phyloP scores from a whole-genome alignment of 2,888 invertebrate genomes.

The Diploptera punctata region DNA sequence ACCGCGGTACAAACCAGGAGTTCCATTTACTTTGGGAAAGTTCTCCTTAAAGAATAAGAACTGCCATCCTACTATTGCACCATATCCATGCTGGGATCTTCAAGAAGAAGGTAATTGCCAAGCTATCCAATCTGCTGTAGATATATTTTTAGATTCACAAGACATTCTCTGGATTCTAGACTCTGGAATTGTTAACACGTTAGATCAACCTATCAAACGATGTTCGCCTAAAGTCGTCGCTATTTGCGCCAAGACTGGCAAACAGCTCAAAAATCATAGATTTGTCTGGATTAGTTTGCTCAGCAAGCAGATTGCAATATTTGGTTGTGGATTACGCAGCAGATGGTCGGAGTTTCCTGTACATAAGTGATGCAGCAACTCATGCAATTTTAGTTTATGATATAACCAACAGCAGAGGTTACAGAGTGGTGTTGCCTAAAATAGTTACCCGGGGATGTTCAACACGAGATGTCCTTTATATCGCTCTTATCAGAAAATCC shows the following conservation, averaged over 20 bases:
- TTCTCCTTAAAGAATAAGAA: slow-evolving; percentile 58
- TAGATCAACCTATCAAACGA: slow-evolving; percentile 67
- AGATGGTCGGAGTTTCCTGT: slow-evolving; percentile 58
- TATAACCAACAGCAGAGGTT: slow-evolving; percentile 65
- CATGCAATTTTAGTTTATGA: slow-evolving; percentile 73
- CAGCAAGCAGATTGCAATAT: slow-evolving; percentile 71
- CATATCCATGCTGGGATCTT: slow-evolving; percentile 68
- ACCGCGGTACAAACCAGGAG: slow-evolving; percentile 52
- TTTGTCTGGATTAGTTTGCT: slow-evolving; percentile 63
- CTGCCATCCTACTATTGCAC: slow-evolving; percentile 59
- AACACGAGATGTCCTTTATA: slow-evolving; percentile 69
- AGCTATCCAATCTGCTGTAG: slow-evolving; percentile 72
- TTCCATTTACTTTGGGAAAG: slow-evolving; percentile 59
- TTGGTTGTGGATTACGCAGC: slow-evolving; percentile 69
- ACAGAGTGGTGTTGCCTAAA: slow-evolving; percentile 66
- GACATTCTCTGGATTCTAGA: slow-evolving; percentile 77
- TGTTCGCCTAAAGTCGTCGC: slow-evolving; percentile 70
- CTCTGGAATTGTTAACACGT: slow-evolving; percentile 70
- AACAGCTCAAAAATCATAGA: slow-evolving; percentile 65
- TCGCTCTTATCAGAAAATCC: slow-evolving; percentile 65
- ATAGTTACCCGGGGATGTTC: slow-evolving; percentile 60
- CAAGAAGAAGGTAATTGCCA: slow-evolving; percentile 70
- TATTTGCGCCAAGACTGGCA: slow-evolving; percentile 64
- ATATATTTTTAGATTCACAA: slow-evolving; percentile 67
- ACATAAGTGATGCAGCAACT: slow-evolving; percentile 73